These are phyloP conservation scores for Bombus polaris DNA, from an alignment of 1,140 invertebrate genomes.

Conservation along the genomic window DNA sequence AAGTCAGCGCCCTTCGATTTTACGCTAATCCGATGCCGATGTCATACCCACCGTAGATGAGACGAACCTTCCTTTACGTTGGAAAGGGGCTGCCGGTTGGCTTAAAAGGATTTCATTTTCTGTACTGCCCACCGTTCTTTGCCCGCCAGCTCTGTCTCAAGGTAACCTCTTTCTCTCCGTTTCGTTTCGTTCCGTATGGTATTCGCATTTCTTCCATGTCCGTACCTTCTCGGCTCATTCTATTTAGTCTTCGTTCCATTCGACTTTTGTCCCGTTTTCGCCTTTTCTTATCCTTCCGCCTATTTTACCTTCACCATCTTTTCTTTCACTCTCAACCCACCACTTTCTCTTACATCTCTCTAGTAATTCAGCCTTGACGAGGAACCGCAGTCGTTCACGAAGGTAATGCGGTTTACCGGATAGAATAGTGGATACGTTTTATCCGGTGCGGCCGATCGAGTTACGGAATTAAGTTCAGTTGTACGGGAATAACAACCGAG, in stretches of 20 bases:
- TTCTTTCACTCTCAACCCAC: neutral
- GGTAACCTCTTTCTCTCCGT: slow-evolving; percentile 38
- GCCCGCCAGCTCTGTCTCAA: slow-evolving; percentile 51
- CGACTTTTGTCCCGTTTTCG: slow-evolving; percentile 5
- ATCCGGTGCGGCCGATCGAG: slow-evolving; percentile 67
- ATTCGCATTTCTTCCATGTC: neutral
- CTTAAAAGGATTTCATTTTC: slow-evolving; percentile 72
- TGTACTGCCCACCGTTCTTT: slow-evolving; percentile 50
- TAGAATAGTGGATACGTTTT: slow-evolving; percentile 62
- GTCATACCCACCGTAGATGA: slow-evolving; percentile 65
- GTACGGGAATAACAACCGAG: slow-evolving; percentile 67
- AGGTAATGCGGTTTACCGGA: slow-evolving; percentile 68
- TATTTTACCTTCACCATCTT: neutral
- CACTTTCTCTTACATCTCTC: slow-evolving; percentile 17
- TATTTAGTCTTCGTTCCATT: slow-evolving; percentile 15
- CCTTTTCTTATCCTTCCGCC: neutral
- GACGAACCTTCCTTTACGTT: slow-evolving; percentile 58
- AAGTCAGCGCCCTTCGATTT: slow-evolving; percentile 76
- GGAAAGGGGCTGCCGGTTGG: slow-evolving; percentile 35
- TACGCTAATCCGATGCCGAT: slow-evolving; percentile 75
- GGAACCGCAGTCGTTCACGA: slow-evolving; percentile 66
- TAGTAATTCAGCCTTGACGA: slow-evolving; percentile 64
- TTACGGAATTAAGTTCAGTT: slow-evolving; percentile 71
- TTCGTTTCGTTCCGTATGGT: neutral
- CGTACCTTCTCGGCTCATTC: neutral